Evolutionary conservation across 2,113 vertebrate species (phyloP), one percentile per base, ranked within the genome.

Genomic region (Mastomys natalensis): DNA sequence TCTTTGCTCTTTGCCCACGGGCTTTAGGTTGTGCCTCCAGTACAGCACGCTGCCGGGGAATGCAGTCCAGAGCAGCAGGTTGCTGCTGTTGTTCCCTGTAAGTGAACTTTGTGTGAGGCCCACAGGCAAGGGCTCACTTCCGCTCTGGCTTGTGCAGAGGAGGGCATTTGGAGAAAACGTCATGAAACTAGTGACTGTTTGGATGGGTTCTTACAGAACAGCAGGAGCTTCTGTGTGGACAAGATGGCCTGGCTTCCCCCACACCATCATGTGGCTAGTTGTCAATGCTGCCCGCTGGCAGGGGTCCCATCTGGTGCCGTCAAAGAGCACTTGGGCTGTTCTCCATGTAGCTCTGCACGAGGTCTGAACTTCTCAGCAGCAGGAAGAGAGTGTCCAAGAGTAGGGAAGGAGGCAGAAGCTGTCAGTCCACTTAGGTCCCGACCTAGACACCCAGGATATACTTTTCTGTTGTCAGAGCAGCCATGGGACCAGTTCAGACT

Each of bases 41-140:
- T 12, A 26, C 24, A 1, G 1, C 10, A 4, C 21, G 2, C 60
- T 34, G 6, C 45, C 5, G 9, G 37, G 7, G n/a, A 26, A 21
- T 29, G 17, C 1, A 45, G 64, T 19, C 9, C 15, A 37, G 1
- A 19, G 48, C 1, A 17, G 11, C 21, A 17, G 2, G 51, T 15
- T 74, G 21, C 48, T 9, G 29, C 51, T 15, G 24, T n/a, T 19
- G 6, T 45, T 19, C 40, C 51, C 26, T 13, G 16, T n/a, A n/a
- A n/a, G n/a, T n/a, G 34, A 64, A 43, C 29, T 22, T 45, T 21
- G 60, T 73, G 37, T 17, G 51, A 88, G 48, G 37, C 37, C 37
- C 31, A n/a, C 22, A 72, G 66, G 22, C 8, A 45, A 81, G 66
- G 68, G 26, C 1, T 62, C n/a, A 3, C 0, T 62, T 16, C 70